Evolutionary conservation across 1,140 invertebrate genomes (phyloP).

Genomic region (Zaprionus gabonicus): DNA sequence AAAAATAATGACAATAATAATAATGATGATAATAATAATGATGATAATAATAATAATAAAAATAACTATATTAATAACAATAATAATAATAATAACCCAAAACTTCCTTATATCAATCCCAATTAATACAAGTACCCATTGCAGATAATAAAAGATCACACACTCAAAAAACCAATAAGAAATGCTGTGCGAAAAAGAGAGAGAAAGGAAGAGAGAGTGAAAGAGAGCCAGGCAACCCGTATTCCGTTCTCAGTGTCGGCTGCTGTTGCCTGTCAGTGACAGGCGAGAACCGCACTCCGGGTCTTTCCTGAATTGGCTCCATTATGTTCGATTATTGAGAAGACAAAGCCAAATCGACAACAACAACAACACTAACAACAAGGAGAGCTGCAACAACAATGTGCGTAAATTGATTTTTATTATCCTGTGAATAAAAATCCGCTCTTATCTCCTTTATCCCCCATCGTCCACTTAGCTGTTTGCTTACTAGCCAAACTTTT

Average conservation of each 20-base stretch:
- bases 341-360: conserved; percentile 50
- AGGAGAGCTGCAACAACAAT: conserved; percentile 42
- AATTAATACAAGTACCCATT: not conserved
- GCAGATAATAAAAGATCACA: not conserved
- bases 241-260: not conserved
- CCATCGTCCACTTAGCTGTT: conserved; percentile 17
- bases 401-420: conserved; percentile 75
- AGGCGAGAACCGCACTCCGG: not conserved
- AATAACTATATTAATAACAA: too few relatives aligned
- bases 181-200: not conserved
- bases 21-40: too few relatives aligned
- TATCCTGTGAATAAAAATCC: conserved; percentile 54
- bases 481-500: conserved; percentile 55
- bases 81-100: too few relatives aligned
- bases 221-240: not conserved
- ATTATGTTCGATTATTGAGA: conserved; percentile 70
- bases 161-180: not conserved
- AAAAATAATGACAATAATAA: too few relatives aligned
- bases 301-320: conserved; percentile 35
- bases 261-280: conserved; percentile 1
- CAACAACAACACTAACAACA: conserved; percentile 22
- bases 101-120: not conserved
- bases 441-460: conserved; percentile 6
- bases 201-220: not conserved
- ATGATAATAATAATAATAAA: too few relatives aligned